Conservation (phyloP, 2,888 invertebrate genomes). For the Chesias legatella region DNA sequence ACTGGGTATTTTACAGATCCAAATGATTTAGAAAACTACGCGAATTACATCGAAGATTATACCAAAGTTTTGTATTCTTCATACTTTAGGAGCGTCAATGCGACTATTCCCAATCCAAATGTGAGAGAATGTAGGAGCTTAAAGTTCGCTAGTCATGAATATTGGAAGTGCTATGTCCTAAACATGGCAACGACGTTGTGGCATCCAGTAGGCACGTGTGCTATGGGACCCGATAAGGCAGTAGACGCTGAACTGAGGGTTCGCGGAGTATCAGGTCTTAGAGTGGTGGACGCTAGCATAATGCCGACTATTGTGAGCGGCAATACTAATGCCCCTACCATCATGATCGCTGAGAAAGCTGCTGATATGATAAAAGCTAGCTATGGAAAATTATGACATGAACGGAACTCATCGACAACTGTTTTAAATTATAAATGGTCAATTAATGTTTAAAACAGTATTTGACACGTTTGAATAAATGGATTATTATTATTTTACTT, state of each 20-base stretch:
- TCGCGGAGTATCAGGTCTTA: slow-evolving; percentile 72
- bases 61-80: slow-evolving; percentile 6
- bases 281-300: slow-evolving; percentile 82
- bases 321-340: slow-evolving; percentile 79
- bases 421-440: too few relatives aligned
- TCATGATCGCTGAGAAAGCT: slow-evolving; percentile 82
- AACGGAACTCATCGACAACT: too few relatives aligned
- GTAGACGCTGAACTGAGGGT: slow-evolving; percentile 47
- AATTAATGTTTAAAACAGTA: too few relatives aligned
- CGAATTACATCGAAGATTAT: slow-evolving; percentile 7
- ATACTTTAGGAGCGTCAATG: slow-evolving; percentile 5
- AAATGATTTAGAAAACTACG: slow-evolving; percentile 11
- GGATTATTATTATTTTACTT: too few relatives aligned
- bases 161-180: slow-evolving; percentile 15
- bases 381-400: slow-evolving; percentile 13
- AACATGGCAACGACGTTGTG: slow-evolving; percentile 11
- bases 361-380: slow-evolving; percentile 75
- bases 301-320: slow-evolving; percentile 81
- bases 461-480: too few relatives aligned
- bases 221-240: slow-evolving; percentile 37
- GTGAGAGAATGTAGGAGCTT: slow-evolving; percentile 1
- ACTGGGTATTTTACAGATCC: slow-evolving; percentile 5
- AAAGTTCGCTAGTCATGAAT: slow-evolving; percentile 4
- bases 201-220: slow-evolving; percentile 39
- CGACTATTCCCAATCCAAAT: not conserved